Percentiles rank a stretch among this genome's conserved stretches.
Evolutionary conservation across 2,113 vertebrate species (phyloP).

Genomic region (Xenopus borealis): DNA sequence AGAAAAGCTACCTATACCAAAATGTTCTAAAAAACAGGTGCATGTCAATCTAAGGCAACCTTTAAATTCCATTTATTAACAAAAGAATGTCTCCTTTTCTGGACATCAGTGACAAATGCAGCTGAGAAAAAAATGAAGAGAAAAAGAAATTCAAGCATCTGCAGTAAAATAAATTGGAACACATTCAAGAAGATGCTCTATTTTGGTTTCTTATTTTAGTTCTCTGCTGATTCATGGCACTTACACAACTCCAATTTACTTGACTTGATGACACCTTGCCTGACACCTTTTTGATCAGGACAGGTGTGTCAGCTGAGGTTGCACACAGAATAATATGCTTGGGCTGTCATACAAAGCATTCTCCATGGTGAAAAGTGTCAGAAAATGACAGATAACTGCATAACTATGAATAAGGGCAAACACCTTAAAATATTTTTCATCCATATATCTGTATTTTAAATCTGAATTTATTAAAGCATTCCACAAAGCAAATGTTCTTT

Average conservation of each 20-base stretch:
- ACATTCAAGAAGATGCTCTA: conserved; percentile 33
- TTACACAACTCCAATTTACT: conserved; percentile 47
- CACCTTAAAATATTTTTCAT: not conserved
- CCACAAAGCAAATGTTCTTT: not conserved
- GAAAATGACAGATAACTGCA: conserved; percentile 37
- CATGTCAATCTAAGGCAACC: conserved; percentile 11
- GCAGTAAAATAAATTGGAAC: conserved; percentile 43
- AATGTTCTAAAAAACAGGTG: conserved; percentile 16
- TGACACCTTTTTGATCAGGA: conserved; percentile 46
- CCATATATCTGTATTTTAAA: not conserved
- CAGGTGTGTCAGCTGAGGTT: conserved; percentile 45
- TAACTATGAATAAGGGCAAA: conserved; percentile 37
- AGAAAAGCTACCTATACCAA: not conserved
- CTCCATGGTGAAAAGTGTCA: conserved; percentile 33
- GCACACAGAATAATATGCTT: conserved; percentile 35
- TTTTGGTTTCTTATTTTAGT: conserved; percentile 39
- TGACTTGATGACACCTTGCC: conserved; percentile 41
- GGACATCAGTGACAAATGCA: conserved; percentile 15
- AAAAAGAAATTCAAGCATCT: not conserved
- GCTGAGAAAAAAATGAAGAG: not conserved
- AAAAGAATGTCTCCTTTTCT: conserved; percentile 23
- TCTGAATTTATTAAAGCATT: conserved; percentile 21
- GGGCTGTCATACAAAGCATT: conserved; percentile 34
- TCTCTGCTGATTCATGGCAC: conserved; percentile 44
- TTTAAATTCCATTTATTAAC: conserved; percentile 32